Evolutionary conservation across 2,797 vertebrate genomes (phyloP).

Genomic region (Leptodactylus fallax): DNA sequence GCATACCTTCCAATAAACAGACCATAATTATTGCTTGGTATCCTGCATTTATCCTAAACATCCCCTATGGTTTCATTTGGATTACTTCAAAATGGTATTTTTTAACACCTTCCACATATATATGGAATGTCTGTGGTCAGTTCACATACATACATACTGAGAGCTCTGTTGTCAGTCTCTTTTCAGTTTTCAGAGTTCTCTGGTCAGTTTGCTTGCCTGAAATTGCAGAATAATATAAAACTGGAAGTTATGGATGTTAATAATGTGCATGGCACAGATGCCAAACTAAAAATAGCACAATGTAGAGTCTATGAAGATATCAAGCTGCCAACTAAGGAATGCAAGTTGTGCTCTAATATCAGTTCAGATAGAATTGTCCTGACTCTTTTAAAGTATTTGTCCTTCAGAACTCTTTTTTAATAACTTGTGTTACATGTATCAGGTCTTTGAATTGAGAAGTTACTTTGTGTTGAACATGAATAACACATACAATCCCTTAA

Average conservation of each 20-base stretch:
- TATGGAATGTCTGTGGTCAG: too few relatives aligned
- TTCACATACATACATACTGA: too few relatives aligned
- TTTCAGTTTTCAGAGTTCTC: background rate
- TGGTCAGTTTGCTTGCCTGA: background rate
- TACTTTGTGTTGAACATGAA: too few relatives aligned
- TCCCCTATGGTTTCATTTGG: too few relatives aligned
- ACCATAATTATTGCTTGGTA: too few relatives aligned
- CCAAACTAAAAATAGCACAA: constrained; percentile 19
- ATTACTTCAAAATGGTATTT: too few relatives aligned
- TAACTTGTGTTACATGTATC: too few relatives aligned
- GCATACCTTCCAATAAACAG: too few relatives aligned
- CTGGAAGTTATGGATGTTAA: background rate
- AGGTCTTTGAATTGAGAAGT: too few relatives aligned
- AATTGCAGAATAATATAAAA: background rate
- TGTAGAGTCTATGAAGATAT: background rate
- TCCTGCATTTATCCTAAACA: too few relatives aligned
- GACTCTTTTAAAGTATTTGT: background rate
- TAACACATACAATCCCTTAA: too few relatives aligned
- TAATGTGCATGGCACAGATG: constrained; percentile 2
- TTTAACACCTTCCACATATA: too few relatives aligned
- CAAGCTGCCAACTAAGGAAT: constrained; percentile 22
- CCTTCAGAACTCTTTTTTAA: background rate
- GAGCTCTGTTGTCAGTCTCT: background rate
- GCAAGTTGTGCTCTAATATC: background rate
- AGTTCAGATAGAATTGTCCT: constrained; percentile 5